phyloP scores from a whole-genome alignment of 2,113 vertebrate species.

The Plestiodon gilberti region DNA sequence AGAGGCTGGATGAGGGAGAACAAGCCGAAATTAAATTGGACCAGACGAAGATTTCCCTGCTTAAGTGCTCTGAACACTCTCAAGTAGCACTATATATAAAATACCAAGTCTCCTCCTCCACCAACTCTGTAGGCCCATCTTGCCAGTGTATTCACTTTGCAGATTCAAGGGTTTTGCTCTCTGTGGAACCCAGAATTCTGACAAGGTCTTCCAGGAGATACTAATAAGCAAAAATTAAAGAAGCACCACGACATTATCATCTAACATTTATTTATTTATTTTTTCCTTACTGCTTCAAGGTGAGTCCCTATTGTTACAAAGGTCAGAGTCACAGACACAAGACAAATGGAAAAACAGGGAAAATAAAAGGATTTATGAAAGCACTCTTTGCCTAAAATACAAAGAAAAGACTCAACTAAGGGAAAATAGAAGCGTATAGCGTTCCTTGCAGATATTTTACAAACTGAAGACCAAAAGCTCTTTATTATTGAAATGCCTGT shows the following conservation, averaged over 20 bases:
- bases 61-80: not conserved
- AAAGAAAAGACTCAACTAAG: not conserved
- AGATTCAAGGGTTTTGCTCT: not conserved
- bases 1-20: too few relatives aligned
- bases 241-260: not conserved
- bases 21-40: too few relatives aligned
- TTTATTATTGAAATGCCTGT: not conserved
- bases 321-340: constrained; percentile 20
- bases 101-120: not conserved
- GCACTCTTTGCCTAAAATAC: not conserved
- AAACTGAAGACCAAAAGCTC: constrained; percentile 31
- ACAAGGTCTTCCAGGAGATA: not conserved
- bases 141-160: not conserved
- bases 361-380: not conserved
- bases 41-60: too few relatives aligned
- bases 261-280: constrained; percentile 17
- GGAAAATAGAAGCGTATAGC: not conserved
- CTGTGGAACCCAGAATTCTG: not conserved
- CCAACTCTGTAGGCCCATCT: not conserved
- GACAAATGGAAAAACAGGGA: constrained; percentile 13
- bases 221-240: not conserved
- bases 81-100: not conserved
- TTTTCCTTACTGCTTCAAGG: constrained; percentile 13
- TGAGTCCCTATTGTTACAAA: constrained; percentile 26
- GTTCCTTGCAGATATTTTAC: constrained; percentile 17